phyloP scores from a whole-genome alignment of 1,140 invertebrate species.

The Pinna nobilis region DNA sequence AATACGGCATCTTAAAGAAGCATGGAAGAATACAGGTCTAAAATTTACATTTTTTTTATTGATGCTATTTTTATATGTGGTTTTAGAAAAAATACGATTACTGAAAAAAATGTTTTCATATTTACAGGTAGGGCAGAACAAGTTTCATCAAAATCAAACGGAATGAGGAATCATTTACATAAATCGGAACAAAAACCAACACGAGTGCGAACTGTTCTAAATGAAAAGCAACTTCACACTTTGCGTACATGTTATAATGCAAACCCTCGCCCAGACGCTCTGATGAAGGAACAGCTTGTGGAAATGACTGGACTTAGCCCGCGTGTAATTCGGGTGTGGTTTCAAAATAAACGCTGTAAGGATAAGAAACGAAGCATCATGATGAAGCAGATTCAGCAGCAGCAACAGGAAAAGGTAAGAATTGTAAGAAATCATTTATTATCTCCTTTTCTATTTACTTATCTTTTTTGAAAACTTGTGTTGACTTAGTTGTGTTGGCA shows the following conservation, averaged over 20 bases:
- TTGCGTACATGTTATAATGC: slow-evolving; percentile 92
- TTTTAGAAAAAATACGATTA: no score
- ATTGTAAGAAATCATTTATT: no score
- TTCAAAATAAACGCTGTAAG: slow-evolving; percentile 99
- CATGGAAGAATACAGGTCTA: neutral
- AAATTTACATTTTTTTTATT: neutral
- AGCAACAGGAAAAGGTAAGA: slow-evolving; percentile 88
- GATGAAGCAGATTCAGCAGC: slow-evolving; percentile 97
- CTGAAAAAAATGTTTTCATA: neutral
- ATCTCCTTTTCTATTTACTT: no score
- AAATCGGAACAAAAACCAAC: slow-evolving; percentile 87
- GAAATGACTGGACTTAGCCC: slow-evolving; percentile 98
- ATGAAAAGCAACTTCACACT: slow-evolving; percentile 98
- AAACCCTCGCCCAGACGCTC: slow-evolving; percentile 97
- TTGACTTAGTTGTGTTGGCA: no score
- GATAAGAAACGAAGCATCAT: slow-evolving; percentile 98
- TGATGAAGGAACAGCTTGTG: slow-evolving; percentile 99
- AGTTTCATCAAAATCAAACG: slow-evolving; percentile 48
- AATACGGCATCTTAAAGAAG: neutral
- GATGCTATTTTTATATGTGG: no score
- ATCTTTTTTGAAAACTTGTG: no score
- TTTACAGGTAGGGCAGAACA: slow-evolving; percentile 62
- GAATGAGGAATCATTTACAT: slow-evolving; percentile 51
- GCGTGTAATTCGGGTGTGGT: slow-evolving; percentile 98
- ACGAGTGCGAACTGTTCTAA: slow-evolving; percentile 96